Evolutionary conservation across 2,888 invertebrate genomes (phyloP), one percentile per base, ranked within the genome.

Genomic region (Lagria hirta): DNA sequence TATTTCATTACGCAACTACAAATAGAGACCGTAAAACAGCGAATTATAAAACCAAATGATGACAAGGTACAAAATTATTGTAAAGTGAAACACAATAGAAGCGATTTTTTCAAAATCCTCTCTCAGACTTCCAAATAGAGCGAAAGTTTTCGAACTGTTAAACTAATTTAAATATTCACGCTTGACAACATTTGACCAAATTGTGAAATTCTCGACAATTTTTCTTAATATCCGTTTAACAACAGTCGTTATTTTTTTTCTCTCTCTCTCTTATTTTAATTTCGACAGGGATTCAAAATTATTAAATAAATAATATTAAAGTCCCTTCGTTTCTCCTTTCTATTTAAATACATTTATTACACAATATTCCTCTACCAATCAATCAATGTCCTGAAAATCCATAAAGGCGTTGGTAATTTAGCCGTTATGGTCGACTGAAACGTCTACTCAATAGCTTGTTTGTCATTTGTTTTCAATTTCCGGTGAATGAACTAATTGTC

Each of bases 401-500:
- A 54, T 49, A 58, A 53, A 52, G 51, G 52, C 54, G 55, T 45
- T 49, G 43, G 58, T 51, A 62, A 62, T 57, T 60, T 51, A 55
- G 50, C 50, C 49, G 63, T 58, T 54, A 57, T 52, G 63, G 57
- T 54, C 56, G 54, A 64, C 59, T 57, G 59, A 51, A 54, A 55
- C 49, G 56, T 58, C 55, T 55, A 41, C 43, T 51, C 49, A 54
- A 52, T 57, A 58, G 52, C 59, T 59, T 61, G 60, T 60, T 62
- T 61, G 63, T 61, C 65, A 64, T 68, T 67, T 63, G 66, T 67
- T 65, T 65, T 60, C 62, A 66, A 67, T 68, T 66, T 68, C 68
- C 68, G 66, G 66, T 55, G 60, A 60, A 59, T 55, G 58, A 60
- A 60, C 60, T 61, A 65, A 67, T 66, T 64, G 61, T 61, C 52